Evolutionary conservation across 2,797 vertebrate species (phyloP), one percentile per base, ranked within the genome.

Genomic region (Microchirus variegatus): DNA sequence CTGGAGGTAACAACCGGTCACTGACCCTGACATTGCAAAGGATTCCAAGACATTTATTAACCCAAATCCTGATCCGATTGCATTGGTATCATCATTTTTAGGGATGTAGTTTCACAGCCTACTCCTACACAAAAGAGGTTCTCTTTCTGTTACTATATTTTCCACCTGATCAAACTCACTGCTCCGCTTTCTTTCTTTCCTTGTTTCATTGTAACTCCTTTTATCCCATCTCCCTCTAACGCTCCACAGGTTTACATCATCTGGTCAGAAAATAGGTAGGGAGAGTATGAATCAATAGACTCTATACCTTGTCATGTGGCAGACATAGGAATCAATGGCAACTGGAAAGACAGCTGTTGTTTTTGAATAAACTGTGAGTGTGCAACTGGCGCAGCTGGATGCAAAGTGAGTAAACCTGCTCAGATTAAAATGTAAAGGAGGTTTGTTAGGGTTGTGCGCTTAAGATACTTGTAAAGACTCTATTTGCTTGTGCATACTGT

Each of bases 271-370:
- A 65, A 43, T 45, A 61, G 61, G 63, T 31, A 40, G 70, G 17
- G 57, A 63, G 67, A 41, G 59, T 26, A 63, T 53, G 74, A 76
- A 90, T 92, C 90, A 80, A 90, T 92, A 88, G 62, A 40, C 70
- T 85, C 74, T 79, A 84, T 87, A 78, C 73, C 52, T 52, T 61
- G 80, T 67, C 69, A 81, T 75, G 74, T 87, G 78, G 79, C 59
- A 47, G 47, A 35, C 58, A 70, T 60, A 58, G 52, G 84, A 89
- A 90, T 92, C 86, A 84, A 92, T 90, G 75, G 63, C 67, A 78
- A 81, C 36, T 61, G 87, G 84, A 88, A 92, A 90, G 86, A 63
- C 90, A 88, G 82, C 75, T 59, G 75, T 88, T 67, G 70, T 84
- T 80, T 87, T 76, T 80, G 85, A n/a, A n/a, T n/a, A n/a, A n/a